A percentile compares a stretch with the other conserved stretches of the same genome.
Conservation (phyloP, 1,140 invertebrate species). For the Drosophila burlai region DNA sequence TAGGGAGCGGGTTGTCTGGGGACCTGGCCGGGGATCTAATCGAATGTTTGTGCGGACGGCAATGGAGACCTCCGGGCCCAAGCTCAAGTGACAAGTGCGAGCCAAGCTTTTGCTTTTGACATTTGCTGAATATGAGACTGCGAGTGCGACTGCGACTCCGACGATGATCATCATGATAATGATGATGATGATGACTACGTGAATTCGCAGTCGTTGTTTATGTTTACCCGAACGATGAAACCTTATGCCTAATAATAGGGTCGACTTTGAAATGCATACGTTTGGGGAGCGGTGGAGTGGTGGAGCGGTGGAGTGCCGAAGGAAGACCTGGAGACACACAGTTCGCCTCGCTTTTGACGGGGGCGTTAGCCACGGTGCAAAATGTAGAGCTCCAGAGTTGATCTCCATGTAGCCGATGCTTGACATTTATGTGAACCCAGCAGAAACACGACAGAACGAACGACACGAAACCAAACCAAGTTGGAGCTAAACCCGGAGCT, state of each 20-base stretch:
- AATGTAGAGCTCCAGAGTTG: constrained; percentile 72
- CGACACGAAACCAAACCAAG: constrained; percentile 50
- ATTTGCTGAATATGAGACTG: constrained; percentile 63
- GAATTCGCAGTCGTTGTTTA: constrained; percentile 39
- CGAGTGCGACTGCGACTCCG: not conserved
- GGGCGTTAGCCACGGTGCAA: constrained; percentile 70
- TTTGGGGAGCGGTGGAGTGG: not conserved
- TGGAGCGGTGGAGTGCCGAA: not conserved
- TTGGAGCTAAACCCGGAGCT: constrained; percentile 1
- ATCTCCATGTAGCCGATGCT: constrained; percentile 73
- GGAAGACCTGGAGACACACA: not conserved
- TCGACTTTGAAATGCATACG: constrained; percentile 82
- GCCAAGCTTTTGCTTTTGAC: constrained; percentile 55
- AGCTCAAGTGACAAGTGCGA: constrained; percentile 80
- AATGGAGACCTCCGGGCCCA: constrained; percentile 66
- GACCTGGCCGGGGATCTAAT: constrained; percentile 17
- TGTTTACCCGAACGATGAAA: constrained; percentile 73
- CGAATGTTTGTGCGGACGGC: constrained; percentile 39
- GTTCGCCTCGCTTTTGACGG: constrained; percentile 41
- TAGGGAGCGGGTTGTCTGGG: constrained; percentile 1
- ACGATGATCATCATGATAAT: constrained; percentile 25
- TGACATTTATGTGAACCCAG: constrained; percentile 82
- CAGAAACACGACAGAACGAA: constrained; percentile 54
- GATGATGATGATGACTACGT: constrained; percentile 46
- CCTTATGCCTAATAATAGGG: constrained; percentile 78